Base-by-base conservation (phyloP, 2,113 vertebrate species). In the Vombatus ursinus region DNA sequence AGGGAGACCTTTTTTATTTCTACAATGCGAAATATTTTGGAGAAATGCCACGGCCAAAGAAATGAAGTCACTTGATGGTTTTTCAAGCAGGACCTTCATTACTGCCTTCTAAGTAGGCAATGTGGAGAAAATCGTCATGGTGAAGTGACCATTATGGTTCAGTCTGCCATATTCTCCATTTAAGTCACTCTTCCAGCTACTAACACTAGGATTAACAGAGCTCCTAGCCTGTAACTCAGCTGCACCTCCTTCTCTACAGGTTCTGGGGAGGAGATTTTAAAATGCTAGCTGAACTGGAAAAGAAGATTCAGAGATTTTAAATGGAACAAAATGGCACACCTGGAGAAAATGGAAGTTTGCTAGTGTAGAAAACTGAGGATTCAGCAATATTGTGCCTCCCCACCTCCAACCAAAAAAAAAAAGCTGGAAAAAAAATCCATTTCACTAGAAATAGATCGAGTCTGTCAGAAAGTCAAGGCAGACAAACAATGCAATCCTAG, bases 351-450 rank as follows among this genome's bases (percentile, higher is more conserved):
- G 0, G 14, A 7, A 9, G 37, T 0, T 1, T 22, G 52, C 50
- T 4, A 19, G 3, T 24, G 44, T 61, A 47, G 49, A 0, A 5
- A 22, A 5, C n/a, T 0, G 0, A 7, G 2, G 2, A 0, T 9
- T 26, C 8, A 25, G 50, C 50, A 11, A 9, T 0, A 22, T 1
- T 84, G n/a, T 23, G 68, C 68, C 68, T 44, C 37, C 37, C 68
- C 68, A 22, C 7, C 16, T 84, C 68, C 68, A 84, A 84, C 19
- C 6, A 23, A 23, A 84, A 14, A 14, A n/a, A 3, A 31, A 28
- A 57, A 57, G 25, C 0, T 16, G 31, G 37, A 7, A 22, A 28
- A 52, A n/a, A 14, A 90, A 53, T 0, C 50, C n/a, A n/a, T 8
- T 4, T 12, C 53, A 12, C 16, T 8, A 50, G n/a, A 50, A 9